Percentiles rank a stretch among this genome's conserved stretches.
phyloP scores from a whole-genome alignment of 2,797 vertebrate species.

The Rhinichthys osculus region DNA sequence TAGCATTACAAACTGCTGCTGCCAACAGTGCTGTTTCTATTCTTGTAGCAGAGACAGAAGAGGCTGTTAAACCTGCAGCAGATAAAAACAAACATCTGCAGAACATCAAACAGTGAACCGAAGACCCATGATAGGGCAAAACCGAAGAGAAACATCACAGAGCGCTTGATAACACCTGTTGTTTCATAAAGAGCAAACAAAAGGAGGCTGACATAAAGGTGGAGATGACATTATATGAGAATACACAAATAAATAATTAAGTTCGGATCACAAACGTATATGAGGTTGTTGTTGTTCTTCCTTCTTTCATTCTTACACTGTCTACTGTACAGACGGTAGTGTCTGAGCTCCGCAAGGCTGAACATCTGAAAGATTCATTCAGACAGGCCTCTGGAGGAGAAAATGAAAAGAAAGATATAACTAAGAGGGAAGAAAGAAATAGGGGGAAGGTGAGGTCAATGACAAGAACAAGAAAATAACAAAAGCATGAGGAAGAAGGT shows the following conservation, averaged over 20 bases:
- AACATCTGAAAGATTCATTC: slow-evolving; percentile 37
- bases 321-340: background rate
- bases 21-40: slow-evolving; percentile 20
- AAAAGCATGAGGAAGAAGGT: background rate
- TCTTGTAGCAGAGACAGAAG: slow-evolving; percentile 10
- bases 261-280: background rate
- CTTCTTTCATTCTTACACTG: background rate
- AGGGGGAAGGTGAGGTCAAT: slow-evolving; percentile 3
- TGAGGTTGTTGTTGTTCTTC: background rate
- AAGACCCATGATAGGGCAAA: slow-evolving; percentile 19
- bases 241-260: background rate
- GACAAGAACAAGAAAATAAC: background rate
- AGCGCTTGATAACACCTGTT: slow-evolving; percentile 26
- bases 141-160: background rate
- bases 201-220: background rate
- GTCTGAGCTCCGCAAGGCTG: slow-evolving; percentile 7
- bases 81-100: slow-evolving; percentile 34
- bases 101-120: slow-evolving; percentile 23
- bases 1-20: background rate
- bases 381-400: slow-evolving; percentile 21
- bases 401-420: slow-evolving; percentile 5
- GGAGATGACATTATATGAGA: background rate
- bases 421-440: background rate
- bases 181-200: background rate
- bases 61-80: slow-evolving; percentile 13